Evolutionary conservation across 2,113 vertebrate species (phyloP).

Genomic region (Paradoxurus hermaphroditus): DNA sequence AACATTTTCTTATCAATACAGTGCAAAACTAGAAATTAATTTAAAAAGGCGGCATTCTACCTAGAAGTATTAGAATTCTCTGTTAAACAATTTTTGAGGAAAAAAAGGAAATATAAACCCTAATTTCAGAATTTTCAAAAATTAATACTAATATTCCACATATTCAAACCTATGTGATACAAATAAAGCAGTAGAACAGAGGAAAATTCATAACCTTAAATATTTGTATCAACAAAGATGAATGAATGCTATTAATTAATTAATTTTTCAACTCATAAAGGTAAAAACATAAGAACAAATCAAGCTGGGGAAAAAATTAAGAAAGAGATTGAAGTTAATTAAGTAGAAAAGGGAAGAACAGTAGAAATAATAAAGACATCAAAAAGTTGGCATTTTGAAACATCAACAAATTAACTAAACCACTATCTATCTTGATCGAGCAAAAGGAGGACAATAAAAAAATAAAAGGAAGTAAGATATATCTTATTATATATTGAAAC

Average conservation of each 20-base stretch:
- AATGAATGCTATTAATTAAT: neutral
- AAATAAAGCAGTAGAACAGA: neutral
- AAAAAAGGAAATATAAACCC: neutral
- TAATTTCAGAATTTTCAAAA: conserved; percentile 1
- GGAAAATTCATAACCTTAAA: neutral
- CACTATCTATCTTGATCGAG: neutral
- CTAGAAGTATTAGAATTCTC: neutral
- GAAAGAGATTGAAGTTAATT: neutral
- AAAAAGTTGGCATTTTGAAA: neutral
- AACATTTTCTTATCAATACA: neutral
- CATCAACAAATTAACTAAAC: neutral
- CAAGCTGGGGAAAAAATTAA: neutral
- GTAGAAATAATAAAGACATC: neutral
- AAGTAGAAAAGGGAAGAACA: neutral
- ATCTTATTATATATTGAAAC: neutral
- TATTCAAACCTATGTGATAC: neutral
- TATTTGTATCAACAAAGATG: neutral
- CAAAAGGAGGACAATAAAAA: neutral
- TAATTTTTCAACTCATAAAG: neutral
- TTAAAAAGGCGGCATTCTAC: neutral
- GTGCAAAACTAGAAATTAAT: neutral
- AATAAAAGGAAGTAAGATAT: neutral
- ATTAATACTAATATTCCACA: neutral
- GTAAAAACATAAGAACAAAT: neutral
- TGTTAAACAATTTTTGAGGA: neutral